phyloP scores from a whole-genome alignment of 2,888 invertebrate species.

The Tipula vernalis region DNA sequence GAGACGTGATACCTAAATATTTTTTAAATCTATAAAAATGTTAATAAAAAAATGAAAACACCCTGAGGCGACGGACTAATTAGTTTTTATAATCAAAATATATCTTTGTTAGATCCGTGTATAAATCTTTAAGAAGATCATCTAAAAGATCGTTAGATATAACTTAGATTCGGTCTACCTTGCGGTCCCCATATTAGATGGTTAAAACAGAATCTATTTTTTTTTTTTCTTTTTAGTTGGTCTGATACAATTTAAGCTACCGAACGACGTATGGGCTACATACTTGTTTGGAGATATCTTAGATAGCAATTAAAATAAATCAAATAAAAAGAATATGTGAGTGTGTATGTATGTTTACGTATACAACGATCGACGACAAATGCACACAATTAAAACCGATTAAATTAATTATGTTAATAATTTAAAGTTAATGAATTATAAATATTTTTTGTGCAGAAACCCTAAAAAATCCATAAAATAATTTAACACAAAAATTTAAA shows the following conservation, averaged over 20 bases:
- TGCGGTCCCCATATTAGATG: neutral
- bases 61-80: neutral
- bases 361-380: no score
- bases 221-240: neutral
- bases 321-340: neutral
- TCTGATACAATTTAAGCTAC: neutral
- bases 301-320: neutral
- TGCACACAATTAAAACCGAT: neutral
- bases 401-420: neutral
- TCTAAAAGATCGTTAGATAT: neutral
- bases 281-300: neutral
- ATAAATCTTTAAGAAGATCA: neutral
- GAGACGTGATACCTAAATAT: no score
- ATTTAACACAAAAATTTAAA: neutral
- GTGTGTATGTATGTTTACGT: neutral
- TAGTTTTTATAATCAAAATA: neutral
- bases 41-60: neutral
- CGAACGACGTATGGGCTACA: neutral
- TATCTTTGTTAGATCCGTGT: neutral
- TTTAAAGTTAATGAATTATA: neutral
- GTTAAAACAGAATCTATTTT: neutral
- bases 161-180: neutral
- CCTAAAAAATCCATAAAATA: neutral
- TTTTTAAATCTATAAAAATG: no score
- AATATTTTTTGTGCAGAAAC: neutral